Conservation (phyloP, 2,888 invertebrate genomes). For the Pristionchus maxplancki region DNA sequence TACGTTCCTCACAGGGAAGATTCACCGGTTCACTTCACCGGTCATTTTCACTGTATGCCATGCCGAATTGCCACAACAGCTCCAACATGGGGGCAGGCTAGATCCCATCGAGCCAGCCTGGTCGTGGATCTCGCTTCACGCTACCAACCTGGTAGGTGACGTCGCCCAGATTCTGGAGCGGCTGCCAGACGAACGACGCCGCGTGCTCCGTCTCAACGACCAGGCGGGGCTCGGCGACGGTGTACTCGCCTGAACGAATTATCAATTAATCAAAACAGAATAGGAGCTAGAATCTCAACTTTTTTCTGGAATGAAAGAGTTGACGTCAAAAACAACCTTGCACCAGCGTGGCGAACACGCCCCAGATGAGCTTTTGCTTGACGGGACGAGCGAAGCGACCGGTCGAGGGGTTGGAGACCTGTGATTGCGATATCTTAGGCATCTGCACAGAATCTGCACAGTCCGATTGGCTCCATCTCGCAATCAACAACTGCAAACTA, state of each 20-base stretch:
- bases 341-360: constrained; percentile 65
- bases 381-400: constrained; percentile 44
- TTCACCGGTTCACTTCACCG: too few relatives aligned
- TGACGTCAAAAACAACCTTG: constrained; percentile 55
- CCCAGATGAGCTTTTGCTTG: constrained; percentile 63
- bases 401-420: constrained; percentile 27
- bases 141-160: constrained; percentile 64
- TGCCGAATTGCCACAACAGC: too few relatives aligned
- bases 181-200: constrained; percentile 68
- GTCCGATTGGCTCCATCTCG: too few relatives aligned
- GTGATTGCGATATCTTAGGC: background rate
- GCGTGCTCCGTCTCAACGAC: constrained; percentile 68
- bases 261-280: background rate
- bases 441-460: background rate
- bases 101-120: background rate
- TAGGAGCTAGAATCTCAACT: too few relatives aligned
- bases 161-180: constrained; percentile 59
- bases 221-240: constrained; percentile 64
- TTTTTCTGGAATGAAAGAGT: background rate
- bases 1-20: too few relatives aligned
- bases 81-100: too few relatives aligned
- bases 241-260: constrained; percentile 58
- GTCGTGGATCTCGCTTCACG: background rate
- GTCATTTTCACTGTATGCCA: too few relatives aligned
- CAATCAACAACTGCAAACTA: background rate